Percentiles rank a stretch among this genome's conserved stretches.
Evolutionary conservation across 2,797 vertebrate genomes (phyloP).

Genomic region (Streptopelia turtur): DNA sequence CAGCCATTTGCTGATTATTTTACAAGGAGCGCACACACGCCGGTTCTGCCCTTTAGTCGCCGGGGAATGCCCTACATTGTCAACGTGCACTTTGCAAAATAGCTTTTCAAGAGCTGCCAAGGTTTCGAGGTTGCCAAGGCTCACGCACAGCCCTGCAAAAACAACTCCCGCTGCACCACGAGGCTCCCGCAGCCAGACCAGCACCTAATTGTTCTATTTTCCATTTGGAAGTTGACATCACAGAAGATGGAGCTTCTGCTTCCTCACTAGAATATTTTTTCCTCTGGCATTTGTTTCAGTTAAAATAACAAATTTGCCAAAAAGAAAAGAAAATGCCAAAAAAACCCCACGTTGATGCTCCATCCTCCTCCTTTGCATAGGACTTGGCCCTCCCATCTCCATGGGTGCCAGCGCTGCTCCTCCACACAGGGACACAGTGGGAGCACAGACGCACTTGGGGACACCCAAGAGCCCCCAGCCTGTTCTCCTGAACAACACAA

Average conservation of each 20-base stretch:
- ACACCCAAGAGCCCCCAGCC: background rate
- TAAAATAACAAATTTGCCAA: background rate
- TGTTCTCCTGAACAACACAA: background rate
- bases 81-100: background rate
- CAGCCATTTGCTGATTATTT: background rate
- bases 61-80: background rate
- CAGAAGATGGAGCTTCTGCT: background rate
- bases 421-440: fast-evolving
- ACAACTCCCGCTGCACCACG: fast-evolving
- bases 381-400: background rate
- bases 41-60: fast-evolving
- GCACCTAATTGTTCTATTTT: background rate
- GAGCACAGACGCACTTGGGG: background rate
- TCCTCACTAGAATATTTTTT: background rate
- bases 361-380: background rate
- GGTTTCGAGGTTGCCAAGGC: background rate
- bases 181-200: background rate
- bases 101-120: background rate
- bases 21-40: fast-evolving
- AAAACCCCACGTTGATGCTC: background rate
- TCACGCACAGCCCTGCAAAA: background rate
- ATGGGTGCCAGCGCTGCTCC: background rate
- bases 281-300: background rate
- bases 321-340: background rate
- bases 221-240: background rate